A percentile compares a stretch with the other conserved stretches of the same genome.
Conservation (phyloP, 2,888 invertebrate genomes). For the Thymelicus sylvestris region DNA sequence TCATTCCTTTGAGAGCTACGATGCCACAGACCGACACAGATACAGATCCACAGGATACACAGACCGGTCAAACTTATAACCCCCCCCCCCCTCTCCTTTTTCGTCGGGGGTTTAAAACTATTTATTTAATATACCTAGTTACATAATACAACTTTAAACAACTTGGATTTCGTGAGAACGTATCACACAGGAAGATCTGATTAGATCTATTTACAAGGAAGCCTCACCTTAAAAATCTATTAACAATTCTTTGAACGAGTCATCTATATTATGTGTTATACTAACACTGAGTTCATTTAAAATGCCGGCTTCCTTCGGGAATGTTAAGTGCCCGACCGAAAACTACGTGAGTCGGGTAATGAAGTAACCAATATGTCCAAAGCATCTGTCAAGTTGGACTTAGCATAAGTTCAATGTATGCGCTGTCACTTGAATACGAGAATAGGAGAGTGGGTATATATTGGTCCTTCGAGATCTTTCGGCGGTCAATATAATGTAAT, state of each 20-base stretch:
- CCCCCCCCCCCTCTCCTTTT: no score
- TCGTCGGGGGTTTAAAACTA: no score
- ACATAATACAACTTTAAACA: no score
- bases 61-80: no score
- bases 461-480: constrained; percentile 4
- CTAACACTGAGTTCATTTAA: constrained; percentile 68
- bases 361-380: constrained; percentile 40
- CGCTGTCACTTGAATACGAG: constrained; percentile 20
- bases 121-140: no score
- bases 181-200: constrained; percentile 47
- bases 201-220: constrained; percentile 49
- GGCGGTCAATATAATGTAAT: neutral
- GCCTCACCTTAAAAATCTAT: constrained; percentile 43
- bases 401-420: constrained; percentile 34
- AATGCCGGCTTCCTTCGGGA: constrained; percentile 71
- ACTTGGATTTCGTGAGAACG: constrained; percentile 43
- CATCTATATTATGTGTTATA: constrained; percentile 52
- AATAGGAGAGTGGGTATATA: neutral
- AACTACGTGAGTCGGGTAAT: constrained; percentile 67
- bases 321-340: constrained; percentile 73
- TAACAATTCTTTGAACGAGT: constrained; percentile 53
- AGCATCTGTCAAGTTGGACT: constrained; percentile 35
- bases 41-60: no score
- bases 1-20: no score
- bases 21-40: no score